A percentile compares a stretch with the other conserved stretches of the same genome.
These are phyloP conservation scores for Lasiurus cinereus DNA, from an alignment of 2,113 vertebrate species.

Conservation along the genomic window DNA sequence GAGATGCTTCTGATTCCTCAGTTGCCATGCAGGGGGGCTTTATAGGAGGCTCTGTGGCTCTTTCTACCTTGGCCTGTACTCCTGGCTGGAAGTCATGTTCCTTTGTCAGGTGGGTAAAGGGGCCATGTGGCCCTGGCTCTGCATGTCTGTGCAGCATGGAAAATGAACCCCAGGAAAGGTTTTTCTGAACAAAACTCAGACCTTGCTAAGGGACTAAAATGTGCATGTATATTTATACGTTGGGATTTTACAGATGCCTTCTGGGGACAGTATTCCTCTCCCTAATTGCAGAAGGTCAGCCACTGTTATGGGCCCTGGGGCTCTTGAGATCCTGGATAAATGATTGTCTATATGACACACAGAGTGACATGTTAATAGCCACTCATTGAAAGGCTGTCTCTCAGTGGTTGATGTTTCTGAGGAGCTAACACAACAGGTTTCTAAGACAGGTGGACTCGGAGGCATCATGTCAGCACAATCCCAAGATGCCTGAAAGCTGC, in stretches of 20 bases:
- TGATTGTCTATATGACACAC: neutral
- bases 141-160: neutral
- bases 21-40: neutral
- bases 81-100: neutral
- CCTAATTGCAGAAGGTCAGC: neutral
- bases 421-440: neutral
- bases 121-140: neutral
- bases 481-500: neutral
- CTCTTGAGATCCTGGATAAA: neutral
- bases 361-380: neutral
- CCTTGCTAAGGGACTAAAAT: neutral
- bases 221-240: neutral
- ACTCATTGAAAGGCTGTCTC: neutral
- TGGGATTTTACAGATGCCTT: neutral
- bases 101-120: neutral
- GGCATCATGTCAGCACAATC: neutral
- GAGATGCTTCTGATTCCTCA: neutral
- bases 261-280: neutral
- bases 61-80: neutral
- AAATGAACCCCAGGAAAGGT: neutral
- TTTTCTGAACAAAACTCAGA: neutral
- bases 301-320: neutral
- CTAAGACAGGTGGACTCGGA: neutral
- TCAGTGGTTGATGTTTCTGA: neutral
- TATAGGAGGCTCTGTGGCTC: neutral